Percentiles rank a stretch among this genome's conserved stretches.
Evolutionary conservation across 1,140 invertebrate genomes (phyloP).

Genomic region (Drosophila gunungcola): DNA sequence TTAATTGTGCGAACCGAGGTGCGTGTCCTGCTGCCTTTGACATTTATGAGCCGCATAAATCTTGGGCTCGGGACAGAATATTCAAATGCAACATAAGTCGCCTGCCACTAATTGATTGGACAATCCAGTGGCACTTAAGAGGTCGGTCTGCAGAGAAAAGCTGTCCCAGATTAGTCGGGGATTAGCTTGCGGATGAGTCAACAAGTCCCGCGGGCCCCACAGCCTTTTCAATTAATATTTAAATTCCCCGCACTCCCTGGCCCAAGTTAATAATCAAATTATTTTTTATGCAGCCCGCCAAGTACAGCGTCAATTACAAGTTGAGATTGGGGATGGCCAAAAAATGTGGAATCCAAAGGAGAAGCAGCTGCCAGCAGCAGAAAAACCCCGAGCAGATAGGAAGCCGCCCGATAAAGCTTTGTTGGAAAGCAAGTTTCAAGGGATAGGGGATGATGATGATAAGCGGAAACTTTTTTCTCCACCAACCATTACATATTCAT

Average conservation of each 20-base stretch:
- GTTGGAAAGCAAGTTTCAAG: conserved; percentile 27
- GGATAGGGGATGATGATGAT: conserved; percentile 40
- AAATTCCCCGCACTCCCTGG: conserved; percentile 51
- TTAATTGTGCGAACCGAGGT: conserved; percentile 66
- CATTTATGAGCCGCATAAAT: conserved; percentile 79
- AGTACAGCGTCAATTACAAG: conserved; percentile 61
- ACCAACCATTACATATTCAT: conserved; percentile 71
- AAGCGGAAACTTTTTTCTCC: conserved; percentile 53
- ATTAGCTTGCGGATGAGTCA: conserved; percentile 35
- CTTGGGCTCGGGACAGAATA: conserved; percentile 35
- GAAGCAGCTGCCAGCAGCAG: conserved; percentile 54
- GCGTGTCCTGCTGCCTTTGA: conserved; percentile 59
- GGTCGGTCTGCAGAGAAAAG: not conserved
- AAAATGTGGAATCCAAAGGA: conserved; percentile 7
- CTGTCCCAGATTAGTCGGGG: conserved; percentile 25
- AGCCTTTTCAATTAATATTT: conserved; percentile 76
- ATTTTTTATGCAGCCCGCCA: conserved; percentile 60
- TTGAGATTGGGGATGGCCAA: conserved; percentile 24
- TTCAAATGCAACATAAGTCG: conserved; percentile 65
- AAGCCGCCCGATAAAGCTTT: conserved; percentile 35
- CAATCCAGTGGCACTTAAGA: conserved; percentile 39
- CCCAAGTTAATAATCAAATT: conserved; percentile 79
- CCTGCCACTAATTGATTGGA: conserved; percentile 51
- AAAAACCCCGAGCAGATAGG: conserved; percentile 19
- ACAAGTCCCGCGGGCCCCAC: conserved; percentile 12